A percentile compares a stretch with the other conserved stretches of the same genome.
Conservation (phyloP, 2,113 vertebrate species). For the Paracanthobrama guichenoti region DNA sequence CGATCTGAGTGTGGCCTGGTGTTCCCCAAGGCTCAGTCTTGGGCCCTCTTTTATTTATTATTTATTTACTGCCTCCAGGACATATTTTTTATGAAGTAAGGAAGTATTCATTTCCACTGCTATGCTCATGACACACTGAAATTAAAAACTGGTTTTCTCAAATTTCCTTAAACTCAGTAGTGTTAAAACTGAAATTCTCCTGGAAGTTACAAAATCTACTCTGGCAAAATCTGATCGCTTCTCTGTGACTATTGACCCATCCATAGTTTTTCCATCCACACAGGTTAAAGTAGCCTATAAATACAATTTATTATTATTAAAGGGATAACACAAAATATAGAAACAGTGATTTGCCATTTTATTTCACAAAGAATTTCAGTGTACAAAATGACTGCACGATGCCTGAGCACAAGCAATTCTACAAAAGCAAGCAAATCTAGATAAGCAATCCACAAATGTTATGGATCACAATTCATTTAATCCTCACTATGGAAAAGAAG, state of each 20-base stretch:
- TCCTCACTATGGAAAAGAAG: slow-evolving; percentile 58
- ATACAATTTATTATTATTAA: too few species aligned
- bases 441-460: background rate
- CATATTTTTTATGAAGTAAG: background rate
- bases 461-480: slow-evolving; percentile 50
- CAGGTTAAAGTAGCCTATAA: background rate
- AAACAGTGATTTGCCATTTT: background rate
- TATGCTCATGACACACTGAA: background rate
- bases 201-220: background rate
- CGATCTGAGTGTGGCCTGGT: background rate
- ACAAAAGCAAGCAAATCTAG: background rate
- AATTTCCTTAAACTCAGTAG: background rate
- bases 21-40: background rate
- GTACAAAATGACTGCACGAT: background rate
- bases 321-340: background rate
- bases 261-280: background rate
- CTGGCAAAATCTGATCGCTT: background rate
- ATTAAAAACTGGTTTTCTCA: background rate
- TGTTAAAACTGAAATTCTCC: background rate
- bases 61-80: background rate
- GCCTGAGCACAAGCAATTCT: background rate
- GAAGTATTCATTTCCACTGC: too few species aligned
- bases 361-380: background rate
- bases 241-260: background rate
- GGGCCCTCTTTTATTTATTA: too few species aligned